Evolutionary conservation across 2,113 vertebrate genomes (phyloP).

Genomic region (Pipa parva): DNA sequence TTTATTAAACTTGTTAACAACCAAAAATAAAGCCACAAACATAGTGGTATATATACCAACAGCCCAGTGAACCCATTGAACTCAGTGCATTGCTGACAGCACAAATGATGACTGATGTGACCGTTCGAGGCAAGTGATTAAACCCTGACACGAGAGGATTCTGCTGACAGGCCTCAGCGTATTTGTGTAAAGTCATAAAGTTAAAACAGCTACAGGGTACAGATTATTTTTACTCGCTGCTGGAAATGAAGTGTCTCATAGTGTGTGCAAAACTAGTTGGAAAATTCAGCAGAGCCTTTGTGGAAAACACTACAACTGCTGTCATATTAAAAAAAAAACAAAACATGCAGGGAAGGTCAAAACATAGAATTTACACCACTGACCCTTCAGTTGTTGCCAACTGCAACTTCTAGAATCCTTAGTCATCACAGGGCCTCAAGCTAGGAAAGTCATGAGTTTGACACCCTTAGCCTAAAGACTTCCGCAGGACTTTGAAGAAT

Average conservation of each 20-base stretch:
- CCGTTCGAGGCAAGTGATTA: neutral
- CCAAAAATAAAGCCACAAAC: too few relatives aligned
- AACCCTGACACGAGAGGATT: neutral
- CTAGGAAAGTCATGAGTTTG: neutral
- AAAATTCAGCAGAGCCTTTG: neutral
- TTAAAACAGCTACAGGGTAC: constrained; percentile 9
- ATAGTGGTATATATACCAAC: neutral
- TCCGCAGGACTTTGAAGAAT: too few relatives aligned
- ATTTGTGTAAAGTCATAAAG: constrained; percentile 13
- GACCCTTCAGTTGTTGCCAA: too few relatives aligned
- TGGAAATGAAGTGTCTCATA: neutral
- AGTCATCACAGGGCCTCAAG: too few relatives aligned
- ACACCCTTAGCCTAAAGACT: too few relatives aligned
- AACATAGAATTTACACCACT: too few relatives aligned
- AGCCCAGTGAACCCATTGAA: constrained; percentile 7
- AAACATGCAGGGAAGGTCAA: too few relatives aligned
- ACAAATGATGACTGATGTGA: constrained; percentile 14
- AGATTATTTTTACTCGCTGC: constrained; percentile 17
- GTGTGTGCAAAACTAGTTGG: neutral
- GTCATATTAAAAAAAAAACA: too few relatives aligned
- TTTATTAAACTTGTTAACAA: too few relatives aligned
- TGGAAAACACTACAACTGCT: too few relatives aligned
- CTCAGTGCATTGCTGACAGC: neutral
- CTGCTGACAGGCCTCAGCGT: constrained; percentile 20
- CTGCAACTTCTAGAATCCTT: too few relatives aligned